Conservation (phyloP, 2,797 vertebrate genomes). For the Myripristis jacobus region DNA sequence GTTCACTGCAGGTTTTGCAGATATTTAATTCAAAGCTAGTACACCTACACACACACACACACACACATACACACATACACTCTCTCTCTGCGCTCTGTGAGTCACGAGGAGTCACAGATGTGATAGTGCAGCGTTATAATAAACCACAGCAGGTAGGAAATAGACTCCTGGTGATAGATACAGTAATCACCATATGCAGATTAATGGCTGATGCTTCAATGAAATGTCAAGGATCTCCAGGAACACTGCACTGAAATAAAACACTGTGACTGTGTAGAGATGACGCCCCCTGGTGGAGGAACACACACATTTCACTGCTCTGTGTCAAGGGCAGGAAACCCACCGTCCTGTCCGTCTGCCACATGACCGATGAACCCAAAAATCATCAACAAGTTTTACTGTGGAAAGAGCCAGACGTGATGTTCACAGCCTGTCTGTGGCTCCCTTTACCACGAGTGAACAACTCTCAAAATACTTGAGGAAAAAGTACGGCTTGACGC, state of each 20-base stretch:
- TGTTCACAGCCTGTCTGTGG: too few species aligned
- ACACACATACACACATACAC: not conserved
- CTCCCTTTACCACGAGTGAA: too few species aligned
- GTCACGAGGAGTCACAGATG: not conserved
- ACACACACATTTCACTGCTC: not conserved
- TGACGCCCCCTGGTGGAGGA: slow-evolving; percentile 69
- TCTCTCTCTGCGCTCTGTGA: too few species aligned
- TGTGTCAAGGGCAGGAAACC: too few species aligned
- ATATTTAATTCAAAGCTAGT: too few species aligned
- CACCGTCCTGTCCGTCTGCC: slow-evolving; percentile 22
- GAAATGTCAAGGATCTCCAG: not conserved
- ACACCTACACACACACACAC: not conserved
- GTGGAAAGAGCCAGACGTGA: too few species aligned
- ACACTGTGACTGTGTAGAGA: slow-evolving; percentile 11
- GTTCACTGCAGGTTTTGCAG: too few species aligned
- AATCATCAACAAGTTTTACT: too few species aligned
- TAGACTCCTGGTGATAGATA: not conserved
- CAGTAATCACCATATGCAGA: not conserved
- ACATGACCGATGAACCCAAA: not conserved
- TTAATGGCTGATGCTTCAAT: not conserved
- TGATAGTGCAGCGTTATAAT: too few species aligned
- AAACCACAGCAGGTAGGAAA: not conserved
- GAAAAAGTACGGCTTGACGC: too few species aligned
- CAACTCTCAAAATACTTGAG: too few species aligned
- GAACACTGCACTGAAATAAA: not conserved